Conservation (phyloP, 2,888 invertebrate species). For the Conus canariensis region DNA sequence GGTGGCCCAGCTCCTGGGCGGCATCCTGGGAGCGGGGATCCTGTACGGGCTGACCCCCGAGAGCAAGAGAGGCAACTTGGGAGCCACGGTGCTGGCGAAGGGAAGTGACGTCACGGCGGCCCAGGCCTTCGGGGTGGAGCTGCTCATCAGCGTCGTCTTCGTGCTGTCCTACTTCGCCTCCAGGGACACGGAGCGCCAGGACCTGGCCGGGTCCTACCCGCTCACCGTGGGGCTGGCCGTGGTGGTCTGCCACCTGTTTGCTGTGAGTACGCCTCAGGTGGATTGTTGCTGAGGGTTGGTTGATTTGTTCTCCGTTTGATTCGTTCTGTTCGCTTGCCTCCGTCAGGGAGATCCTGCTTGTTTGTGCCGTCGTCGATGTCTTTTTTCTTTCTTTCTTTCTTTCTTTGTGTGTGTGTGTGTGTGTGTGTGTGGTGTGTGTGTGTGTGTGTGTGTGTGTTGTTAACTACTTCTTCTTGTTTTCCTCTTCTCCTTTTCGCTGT, state of each 20-base stretch:
- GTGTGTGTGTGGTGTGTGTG: too few species aligned
- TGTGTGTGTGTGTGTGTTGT: too few species aligned
- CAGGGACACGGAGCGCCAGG: slow-evolving; percentile 88
- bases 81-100: slow-evolving; percentile 82
- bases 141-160: slow-evolving; percentile 90
- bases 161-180: slow-evolving; percentile 91
- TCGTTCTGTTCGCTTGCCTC: background rate
- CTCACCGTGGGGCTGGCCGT: slow-evolving; percentile 93
- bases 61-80: slow-evolving; percentile 91
- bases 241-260: slow-evolving; percentile 90
- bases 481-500: too few species aligned
- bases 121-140: slow-evolving; percentile 86
- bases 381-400: too few species aligned
- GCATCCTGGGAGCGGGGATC: slow-evolving; percentile 94
- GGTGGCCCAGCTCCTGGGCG: slow-evolving; percentile 94
- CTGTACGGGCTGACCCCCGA: slow-evolving; percentile 81
- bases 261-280: slow-evolving; percentile 83
- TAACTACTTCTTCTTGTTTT: too few species aligned
- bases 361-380: too few species aligned
- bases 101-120: slow-evolving; percentile 44
- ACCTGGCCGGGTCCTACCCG: slow-evolving; percentile 87
- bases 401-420: too few species aligned
- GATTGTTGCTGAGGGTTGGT: background rate
- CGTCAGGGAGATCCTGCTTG: background rate
- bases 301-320: too few species aligned